Percentiles rank a stretch among this genome's conserved stretches.
Conservation (phyloP, 2,797 vertebrate species). For the Hemitrygon akajei region DNA sequence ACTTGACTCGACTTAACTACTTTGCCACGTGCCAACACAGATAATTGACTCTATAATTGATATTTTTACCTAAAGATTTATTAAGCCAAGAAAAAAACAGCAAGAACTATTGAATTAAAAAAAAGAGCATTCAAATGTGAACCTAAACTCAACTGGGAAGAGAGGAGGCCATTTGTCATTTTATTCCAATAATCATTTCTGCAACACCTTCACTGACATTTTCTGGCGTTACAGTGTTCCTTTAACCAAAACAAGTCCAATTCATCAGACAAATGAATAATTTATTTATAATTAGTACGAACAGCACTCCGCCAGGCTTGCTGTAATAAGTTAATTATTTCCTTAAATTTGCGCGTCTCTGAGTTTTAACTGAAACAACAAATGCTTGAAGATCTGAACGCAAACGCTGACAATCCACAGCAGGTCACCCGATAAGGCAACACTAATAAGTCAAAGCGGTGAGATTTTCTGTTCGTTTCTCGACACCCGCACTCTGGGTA, state of each 20-base stretch:
- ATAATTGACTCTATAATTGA: not conserved
- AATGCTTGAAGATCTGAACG: not conserved
- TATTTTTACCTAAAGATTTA: not conserved
- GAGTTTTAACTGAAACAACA: not conserved
- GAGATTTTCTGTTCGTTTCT: not conserved
- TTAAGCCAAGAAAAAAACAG: not conserved
- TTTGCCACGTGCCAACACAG: too few relatives aligned
- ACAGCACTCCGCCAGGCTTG: not conserved
- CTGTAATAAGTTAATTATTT: not conserved
- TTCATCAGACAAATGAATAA: too few relatives aligned
- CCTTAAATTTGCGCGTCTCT: not conserved
- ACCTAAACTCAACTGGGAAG: not conserved
- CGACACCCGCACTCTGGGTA: too few relatives aligned
- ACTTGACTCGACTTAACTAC: too few relatives aligned
- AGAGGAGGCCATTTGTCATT: not conserved
- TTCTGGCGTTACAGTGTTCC: not conserved
- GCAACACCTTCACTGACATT: not conserved
- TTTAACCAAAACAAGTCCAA: not conserved
- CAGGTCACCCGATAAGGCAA: not conserved
- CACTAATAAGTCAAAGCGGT: not conserved
- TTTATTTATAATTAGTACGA: not conserved
- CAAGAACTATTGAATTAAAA: not conserved
- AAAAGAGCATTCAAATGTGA: not conserved
- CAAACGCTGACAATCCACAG: not conserved
- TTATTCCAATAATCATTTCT: not conserved